Evolutionary conservation across 2,888 invertebrate species (phyloP), one percentile per base, ranked within the genome.

Genomic region (Aelia acuminata): DNA sequence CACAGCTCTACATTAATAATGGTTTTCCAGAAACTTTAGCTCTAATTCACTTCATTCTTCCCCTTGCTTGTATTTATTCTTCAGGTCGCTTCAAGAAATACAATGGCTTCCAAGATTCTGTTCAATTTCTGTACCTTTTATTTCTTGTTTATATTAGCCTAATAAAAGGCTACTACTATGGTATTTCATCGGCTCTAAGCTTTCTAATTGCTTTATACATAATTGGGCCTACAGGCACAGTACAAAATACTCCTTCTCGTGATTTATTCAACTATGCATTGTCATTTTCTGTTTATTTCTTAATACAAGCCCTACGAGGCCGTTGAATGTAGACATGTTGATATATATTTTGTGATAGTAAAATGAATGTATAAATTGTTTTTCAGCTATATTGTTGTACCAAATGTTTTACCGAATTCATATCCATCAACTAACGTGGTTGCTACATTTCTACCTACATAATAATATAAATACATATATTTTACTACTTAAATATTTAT

Each of bases 211-310:
- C 90, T n/a, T 90, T 90, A 47, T 90, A 89, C 80, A 84, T 89
- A 11, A 90, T 90, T 70, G 90, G 90, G 26, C 90, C 90, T 49
- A 90, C 89, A 39, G 90, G 90, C 31, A 90, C 89, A 63, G 88
- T 90, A 48, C 89, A 89, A 50, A 90, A 90, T 75, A 89, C 90
- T 10, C 90, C 90, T 57, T 89, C 90, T 39, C 90, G 89, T 84
- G 90, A 90, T 87, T 89, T 90, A 22, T 90, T 90, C 84, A 90
- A 90, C 48, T 89, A 90, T 87, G 89, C 90, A 49, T 87, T 90
- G n/a, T 89, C 90, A 26, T 90, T 90, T 88, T 90, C 90, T 49
- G 89, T 90, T 87, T 90, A 90, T 88, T 90, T 90, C 84, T 89
- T 90, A 63, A 89, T 90, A 18, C 90, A 89, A 89, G 90, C 90